phyloP scores from a whole-genome alignment of 2,888 invertebrate genomes.

The Phymatocera aterrima region DNA sequence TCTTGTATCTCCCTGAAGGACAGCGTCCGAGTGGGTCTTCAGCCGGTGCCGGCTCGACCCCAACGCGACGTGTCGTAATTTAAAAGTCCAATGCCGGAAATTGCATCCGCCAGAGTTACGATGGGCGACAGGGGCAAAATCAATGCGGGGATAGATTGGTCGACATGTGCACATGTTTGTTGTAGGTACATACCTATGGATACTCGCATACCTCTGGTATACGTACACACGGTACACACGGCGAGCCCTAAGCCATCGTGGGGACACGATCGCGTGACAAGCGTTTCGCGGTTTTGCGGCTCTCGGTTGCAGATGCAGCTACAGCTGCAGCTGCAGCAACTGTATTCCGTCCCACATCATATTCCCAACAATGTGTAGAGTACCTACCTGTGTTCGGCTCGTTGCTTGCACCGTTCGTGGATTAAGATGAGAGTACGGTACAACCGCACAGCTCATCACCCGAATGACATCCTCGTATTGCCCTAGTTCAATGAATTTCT shows the following conservation, averaged over 20 bases:
- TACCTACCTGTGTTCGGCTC: no score
- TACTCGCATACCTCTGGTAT: no score
- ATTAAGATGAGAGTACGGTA: no score
- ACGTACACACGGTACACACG: no score
- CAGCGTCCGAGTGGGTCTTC: constrained; percentile 36
- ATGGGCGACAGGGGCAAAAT: background rate
- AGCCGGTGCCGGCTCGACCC: background rate
- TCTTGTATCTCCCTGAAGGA: constrained; percentile 40
- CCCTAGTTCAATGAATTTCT: no score
- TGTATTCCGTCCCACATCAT: no score
- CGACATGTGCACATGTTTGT: constrained; percentile 15
- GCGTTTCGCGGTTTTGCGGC: constrained; percentile 5
- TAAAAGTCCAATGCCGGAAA: constrained; percentile 43
- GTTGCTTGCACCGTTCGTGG: no score
- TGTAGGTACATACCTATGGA: no score
- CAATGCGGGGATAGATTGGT: background rate
- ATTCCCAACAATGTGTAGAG: background rate
- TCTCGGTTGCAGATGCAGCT: background rate
- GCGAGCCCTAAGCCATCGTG: no score
- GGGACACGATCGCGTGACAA: background rate
- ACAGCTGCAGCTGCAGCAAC: no score
- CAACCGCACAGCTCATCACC: background rate
- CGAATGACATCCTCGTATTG: no score
- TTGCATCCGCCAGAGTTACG: constrained; percentile 41
- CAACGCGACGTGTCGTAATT: constrained; percentile 37